Conservation (phyloP, 2,113 vertebrate species). For the Psittacus erithacus region DNA sequence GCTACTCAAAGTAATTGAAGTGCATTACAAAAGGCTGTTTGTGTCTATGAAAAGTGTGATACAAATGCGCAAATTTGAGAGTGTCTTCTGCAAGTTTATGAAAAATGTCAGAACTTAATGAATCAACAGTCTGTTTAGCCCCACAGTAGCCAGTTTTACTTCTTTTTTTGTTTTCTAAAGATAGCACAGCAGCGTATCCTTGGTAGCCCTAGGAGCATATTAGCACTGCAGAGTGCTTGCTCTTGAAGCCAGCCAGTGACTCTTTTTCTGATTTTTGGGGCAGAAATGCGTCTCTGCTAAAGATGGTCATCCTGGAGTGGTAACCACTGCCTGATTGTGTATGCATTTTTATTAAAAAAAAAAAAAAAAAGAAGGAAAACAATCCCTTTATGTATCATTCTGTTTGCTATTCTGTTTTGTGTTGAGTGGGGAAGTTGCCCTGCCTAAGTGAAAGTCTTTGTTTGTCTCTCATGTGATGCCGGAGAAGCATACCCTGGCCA, state of each 20-base stretch:
- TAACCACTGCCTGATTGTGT: background rate
- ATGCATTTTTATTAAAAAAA: background rate
- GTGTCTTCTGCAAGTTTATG: background rate
- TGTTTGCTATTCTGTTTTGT: background rate
- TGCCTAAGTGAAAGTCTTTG: background rate
- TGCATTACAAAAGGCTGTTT: constrained; percentile 1
- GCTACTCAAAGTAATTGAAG: background rate
- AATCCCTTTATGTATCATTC: background rate
- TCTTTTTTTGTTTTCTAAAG: background rate
- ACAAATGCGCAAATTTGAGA: constrained; percentile 8
- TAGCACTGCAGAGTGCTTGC: background rate
- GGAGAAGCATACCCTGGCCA: rapidly evolving
- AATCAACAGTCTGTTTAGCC: background rate
- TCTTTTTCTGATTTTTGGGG: background rate
- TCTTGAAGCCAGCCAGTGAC: background rate
- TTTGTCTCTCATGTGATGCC: background rate
- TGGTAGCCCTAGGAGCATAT: background rate
- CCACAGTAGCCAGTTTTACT: background rate
- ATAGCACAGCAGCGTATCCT: background rate
- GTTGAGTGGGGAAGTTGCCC: background rate
- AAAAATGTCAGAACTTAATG: background rate
- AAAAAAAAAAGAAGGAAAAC: background rate
- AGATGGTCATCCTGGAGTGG: background rate
- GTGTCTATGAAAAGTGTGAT: background rate
- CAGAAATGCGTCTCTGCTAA: background rate